Evolutionary conservation across 2,888 invertebrate species (phyloP), one percentile per base, ranked within the genome.

Genomic region (Abrostola triplasia): DNA sequence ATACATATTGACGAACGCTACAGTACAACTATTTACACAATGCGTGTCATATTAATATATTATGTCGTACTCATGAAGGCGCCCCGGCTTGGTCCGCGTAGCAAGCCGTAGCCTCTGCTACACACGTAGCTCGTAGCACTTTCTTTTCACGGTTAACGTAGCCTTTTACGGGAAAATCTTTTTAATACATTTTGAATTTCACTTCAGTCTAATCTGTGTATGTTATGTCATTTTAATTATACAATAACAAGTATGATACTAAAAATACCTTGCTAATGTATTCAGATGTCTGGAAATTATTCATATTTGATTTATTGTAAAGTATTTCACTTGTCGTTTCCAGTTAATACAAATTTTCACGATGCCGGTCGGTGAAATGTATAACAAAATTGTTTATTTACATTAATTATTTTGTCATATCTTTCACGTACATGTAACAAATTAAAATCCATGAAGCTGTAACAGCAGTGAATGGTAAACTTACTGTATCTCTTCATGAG

Each of bases 401-500:
- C 36, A 42, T 55, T 40, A 13, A 36, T n/a, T 6, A 10, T 6
- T 53, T 6, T 9, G 5, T 7, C 36, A 37, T 36, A 50, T 52
- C 12, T 9, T 36, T 24, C 13, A 38, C 36, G 36, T 36, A 36
- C 12, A 5, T 6, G 36, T 10, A 48, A 40, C 42, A 35, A 54
- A 50, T 7, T 49, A 38, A 52, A 13, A 50, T 44, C 37, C 37
- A 6, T 7, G 10, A 13, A 36, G 37, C 35, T 9, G 52, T 48
- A 53, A 57, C 47, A 61, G 60, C 52, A 47, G 35, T 9, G 48
- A 41, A n/a, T 58, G 37, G 24, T 36, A 54, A 65, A 97, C 98
- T 98, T 97, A 98, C 98, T 96, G 95, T 98, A 98, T 96, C 98
- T 95, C 95, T 97, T 97, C 96, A 98, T 98, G 85, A 98, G 96